Evolutionary conservation across 53 echinoderm and acorn worm genomes (phyloP), one percentile per base, ranked within the genome.

Genomic region (Echinarachnius parma): DNA sequence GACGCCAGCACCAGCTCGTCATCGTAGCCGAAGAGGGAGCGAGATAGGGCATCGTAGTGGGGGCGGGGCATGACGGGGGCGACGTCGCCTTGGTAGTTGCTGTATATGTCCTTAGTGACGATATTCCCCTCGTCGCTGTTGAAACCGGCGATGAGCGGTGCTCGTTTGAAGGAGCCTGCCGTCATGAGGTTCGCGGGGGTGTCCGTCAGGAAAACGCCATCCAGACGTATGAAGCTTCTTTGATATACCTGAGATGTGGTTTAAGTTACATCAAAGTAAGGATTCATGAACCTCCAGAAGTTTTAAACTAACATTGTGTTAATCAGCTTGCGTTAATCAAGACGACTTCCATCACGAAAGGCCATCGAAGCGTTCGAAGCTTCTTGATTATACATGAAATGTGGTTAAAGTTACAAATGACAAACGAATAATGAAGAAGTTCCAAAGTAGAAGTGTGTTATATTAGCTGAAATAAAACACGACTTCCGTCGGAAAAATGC

Each of bases 111-210:
- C 60, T 84, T 53, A 9, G 83, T 72, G 2, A 25, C 49, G 14
- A 85, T 62, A 28, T 78, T 29, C 0, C 92, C 92, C 37, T 92
- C 92, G 62, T 92, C 92, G 9, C 42, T 42, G 78, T 85, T 92
- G 34, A 74, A 68, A 31, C 92, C 92, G 27, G 89, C 75, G 34
- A 89, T 9, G 42, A 92, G 82, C 19, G 89, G 72, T 1, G 75
- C 60, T 27, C 75, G 54, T 64, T 89, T 81, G 74, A 88, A 88
- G 58, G 84, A 84, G 21, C 55, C 69, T 5, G 78, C 64, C 3
- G 78, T 57, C 11, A 89, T 20, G 13, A 89, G 48, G 53, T 85
- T 85, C 14, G 75, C 75, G 11, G 92, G 88, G 1, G 79, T 66
- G 74, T 85, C 85, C 34, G 66, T 33, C 14, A 92, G 66, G 59